Base-by-base conservation (phyloP, 2,888 invertebrate genomes). In the Ochropleura plecta region DNA sequence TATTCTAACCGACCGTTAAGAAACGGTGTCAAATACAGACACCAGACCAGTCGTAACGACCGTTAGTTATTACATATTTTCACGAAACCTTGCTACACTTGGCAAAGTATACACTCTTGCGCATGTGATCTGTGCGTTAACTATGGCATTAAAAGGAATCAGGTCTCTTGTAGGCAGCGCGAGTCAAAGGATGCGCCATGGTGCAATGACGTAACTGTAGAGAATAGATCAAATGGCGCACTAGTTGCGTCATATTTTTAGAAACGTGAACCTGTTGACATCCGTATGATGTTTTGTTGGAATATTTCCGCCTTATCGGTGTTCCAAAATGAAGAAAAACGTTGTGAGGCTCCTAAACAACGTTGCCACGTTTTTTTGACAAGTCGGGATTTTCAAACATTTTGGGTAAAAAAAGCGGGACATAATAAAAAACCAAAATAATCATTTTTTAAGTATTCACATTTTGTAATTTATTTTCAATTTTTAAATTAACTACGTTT, bases 101-200 rank as follows among this genome's bases (percentile, higher is more conserved):
- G 82, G 83, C 82, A 79, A 57, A 70, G 64, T 30, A 42, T 69
- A 67, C n/a, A n/a, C 72, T 57, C 53, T 3, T n/a, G 20, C n/a
- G 70, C 76, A 60, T 82, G 81, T 82, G 82, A 70, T 76, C 72
- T 72, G 82, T 44, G 66, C 69, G 49, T 46, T 76, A 82, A 82
- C 70, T 82, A 73, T 83, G 64, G 7, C 55, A 82, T 82, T 82
- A 83, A 64, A 71, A 78, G 51, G 59, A 71, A 80, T 70, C 30
- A 71, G 60, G 65, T 69, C n/a, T 66, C 80, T 69, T 76, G 68
- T 80, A 80, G 48, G 76, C 80, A 46, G 14, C 9, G 40, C 76
- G 10, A 53, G 55, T 67, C 76, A 79, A 83, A 79, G 79, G 79
- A 82, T 69, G 82, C 79, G 66, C 46, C 53, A 30, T 48, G 20